These are phyloP conservation scores for Phyto melanocephala DNA, from an alignment of 2,888 invertebrate species.

Conservation along the genomic window DNA sequence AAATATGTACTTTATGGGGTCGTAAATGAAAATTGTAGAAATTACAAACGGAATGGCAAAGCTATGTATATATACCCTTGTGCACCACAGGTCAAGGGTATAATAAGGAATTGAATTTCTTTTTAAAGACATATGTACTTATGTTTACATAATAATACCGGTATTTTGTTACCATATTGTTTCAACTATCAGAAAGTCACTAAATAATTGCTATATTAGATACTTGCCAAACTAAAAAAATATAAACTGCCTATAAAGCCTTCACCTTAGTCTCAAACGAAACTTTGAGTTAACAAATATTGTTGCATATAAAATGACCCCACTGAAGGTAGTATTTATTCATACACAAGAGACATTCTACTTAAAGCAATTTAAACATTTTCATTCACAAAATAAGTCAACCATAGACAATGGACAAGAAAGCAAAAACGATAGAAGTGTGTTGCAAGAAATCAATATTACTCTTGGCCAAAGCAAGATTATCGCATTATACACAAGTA, in stretches of 20 bases:
- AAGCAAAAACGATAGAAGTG: background rate
- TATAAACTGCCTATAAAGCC: background rate
- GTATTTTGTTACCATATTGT: no score
- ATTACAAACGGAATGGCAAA: no score
- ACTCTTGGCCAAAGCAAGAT: background rate
- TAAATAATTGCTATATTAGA: no score
- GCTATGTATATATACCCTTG: no score
- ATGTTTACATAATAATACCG: no score
- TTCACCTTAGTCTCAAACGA: slow-evolving; percentile 25
- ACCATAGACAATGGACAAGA: slow-evolving; percentile 1
- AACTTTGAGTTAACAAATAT: background rate
- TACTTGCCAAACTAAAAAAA: background rate
- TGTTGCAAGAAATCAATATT: slow-evolving; percentile 24
- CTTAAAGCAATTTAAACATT: background rate
- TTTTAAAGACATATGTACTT: no score
- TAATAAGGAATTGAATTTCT: no score
- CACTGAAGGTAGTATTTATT: background rate
- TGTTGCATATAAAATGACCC: slow-evolving; percentile 1
- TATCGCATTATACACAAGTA: background rate
- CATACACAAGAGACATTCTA: background rate
- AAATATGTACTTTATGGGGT: no score
- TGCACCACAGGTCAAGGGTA: no score
- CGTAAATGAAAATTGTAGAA: no score
- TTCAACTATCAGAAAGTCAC: no score
- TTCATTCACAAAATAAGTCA: slow-evolving; percentile 33